Percentiles rank a stretch among this genome's conserved stretches.
Conservation (phyloP, 2,888 invertebrate species). For the Augiades crinisus region DNA sequence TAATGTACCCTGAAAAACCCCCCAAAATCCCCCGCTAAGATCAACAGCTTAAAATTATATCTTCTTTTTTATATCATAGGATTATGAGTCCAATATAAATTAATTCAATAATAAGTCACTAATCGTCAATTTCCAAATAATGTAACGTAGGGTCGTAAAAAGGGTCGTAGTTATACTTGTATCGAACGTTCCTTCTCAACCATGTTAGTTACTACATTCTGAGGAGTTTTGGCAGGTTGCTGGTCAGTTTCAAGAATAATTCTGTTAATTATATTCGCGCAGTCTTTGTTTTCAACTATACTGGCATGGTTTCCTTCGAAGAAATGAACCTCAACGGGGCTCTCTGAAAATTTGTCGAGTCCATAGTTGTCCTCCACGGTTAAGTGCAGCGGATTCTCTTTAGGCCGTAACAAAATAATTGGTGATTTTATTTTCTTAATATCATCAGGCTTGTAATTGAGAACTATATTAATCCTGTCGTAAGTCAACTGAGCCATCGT, state of each 20-base stretch:
- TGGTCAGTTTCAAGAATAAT: slow-evolving; percentile 34
- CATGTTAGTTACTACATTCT: slow-evolving; percentile 59
- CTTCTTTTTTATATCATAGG: too few relatives aligned
- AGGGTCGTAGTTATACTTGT: slow-evolving; percentile 35
- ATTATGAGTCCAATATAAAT: too few relatives aligned
- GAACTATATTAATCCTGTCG: slow-evolving; percentile 78
- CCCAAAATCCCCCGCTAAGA: not conserved
- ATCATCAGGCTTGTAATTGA: slow-evolving; percentile 66
- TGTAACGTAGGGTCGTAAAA: too few relatives aligned
- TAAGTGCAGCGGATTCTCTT: slow-evolving; percentile 72
- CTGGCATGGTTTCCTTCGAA: slow-evolving; percentile 88
- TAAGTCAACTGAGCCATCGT: slow-evolving; percentile 52
- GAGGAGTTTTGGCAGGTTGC: slow-evolving; percentile 42
- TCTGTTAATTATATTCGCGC: slow-evolving; percentile 83
- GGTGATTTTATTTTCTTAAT: slow-evolving; percentile 78
- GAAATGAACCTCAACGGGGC: slow-evolving; percentile 80
- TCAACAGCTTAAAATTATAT: too few relatives aligned
- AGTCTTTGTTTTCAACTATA: slow-evolving; percentile 84
- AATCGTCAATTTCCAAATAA: too few relatives aligned
- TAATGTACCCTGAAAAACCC: slow-evolving; percentile 3
- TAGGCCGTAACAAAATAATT: slow-evolving; percentile 83
- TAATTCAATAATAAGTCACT: too few relatives aligned
- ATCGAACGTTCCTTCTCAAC: slow-evolving; percentile 60
- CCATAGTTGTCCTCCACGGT: slow-evolving; percentile 84
- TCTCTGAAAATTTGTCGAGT: slow-evolving; percentile 80